Evolutionary conservation across 1,140 invertebrate species (phyloP).

Genomic region (Achroia grisella): DNA sequence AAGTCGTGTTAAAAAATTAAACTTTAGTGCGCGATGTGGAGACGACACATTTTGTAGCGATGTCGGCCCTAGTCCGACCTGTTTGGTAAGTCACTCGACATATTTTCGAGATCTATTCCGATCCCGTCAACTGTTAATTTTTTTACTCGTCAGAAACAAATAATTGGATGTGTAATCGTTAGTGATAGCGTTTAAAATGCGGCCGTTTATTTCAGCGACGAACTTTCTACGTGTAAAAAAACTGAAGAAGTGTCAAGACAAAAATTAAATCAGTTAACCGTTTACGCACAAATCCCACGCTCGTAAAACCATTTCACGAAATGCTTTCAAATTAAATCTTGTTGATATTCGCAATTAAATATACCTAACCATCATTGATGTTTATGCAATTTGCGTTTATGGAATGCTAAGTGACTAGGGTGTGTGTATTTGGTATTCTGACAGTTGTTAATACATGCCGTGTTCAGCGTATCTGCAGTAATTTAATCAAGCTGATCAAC

Average conservation of each 20-base stretch:
- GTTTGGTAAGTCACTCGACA: constrained; percentile 64
- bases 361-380: background rate
- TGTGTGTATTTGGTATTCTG: constrained; percentile 17
- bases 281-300: constrained; percentile 71
- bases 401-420: constrained; percentile 11
- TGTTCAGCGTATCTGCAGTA: constrained; percentile 32
- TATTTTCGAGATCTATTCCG: background rate
- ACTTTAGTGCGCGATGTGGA: constrained; percentile 63
- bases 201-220: constrained; percentile 63
- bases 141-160: constrained; percentile 9
- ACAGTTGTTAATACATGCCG: constrained; percentile 11
- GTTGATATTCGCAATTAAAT: constrained; percentile 1
- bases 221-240: constrained; percentile 33
- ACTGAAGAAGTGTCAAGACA: constrained; percentile 53
- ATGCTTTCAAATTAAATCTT: constrained; percentile 52
- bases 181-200: constrained; percentile 25
- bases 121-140: constrained; percentile 21
- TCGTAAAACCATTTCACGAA: constrained; percentile 73
- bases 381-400: background rate
- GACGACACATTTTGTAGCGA: constrained; percentile 50
- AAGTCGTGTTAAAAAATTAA: constrained; percentile 35
- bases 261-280: constrained; percentile 37
- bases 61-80: constrained; percentile 71
- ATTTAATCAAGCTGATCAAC: constrained; percentile 31
- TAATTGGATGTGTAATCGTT: constrained; percentile 13